Evolutionary conservation across 2,888 invertebrate species (phyloP), one percentile per base, ranked within the genome.

Genomic region (Trichacis sp.): DNA sequence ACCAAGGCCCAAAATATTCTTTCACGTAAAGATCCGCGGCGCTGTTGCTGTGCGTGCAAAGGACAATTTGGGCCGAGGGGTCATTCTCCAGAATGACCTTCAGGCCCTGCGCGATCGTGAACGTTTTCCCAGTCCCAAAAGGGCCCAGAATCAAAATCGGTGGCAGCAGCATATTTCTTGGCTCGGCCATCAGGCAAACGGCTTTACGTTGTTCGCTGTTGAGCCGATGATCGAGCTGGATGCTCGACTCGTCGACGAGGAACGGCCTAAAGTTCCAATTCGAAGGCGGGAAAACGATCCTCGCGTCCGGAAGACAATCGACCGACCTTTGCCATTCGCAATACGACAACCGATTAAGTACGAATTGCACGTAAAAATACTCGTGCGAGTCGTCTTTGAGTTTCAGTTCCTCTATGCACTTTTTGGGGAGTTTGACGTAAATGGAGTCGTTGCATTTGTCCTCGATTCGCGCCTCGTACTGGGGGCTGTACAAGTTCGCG

Each of bases 71-170:
- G 19, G 91, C 89, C 15, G 89, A 87, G 0, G 88, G 85, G 74
- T 91, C 90, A 0, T 92, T 92, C 72, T 88, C 86, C 6, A 84
- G 61, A 17, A 82, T 66, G 6, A 79, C 68, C 14, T 71, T 69
- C 1, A 82, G 46, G 1, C 84, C 83, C 61, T 90, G 89, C 0
- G 93, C 93, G 71, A 95, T 85, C 0, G 94, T 94, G 77, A 91
- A 94, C 0, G 94, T 95, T 80, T 95, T 95, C 0, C 94, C 94
- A 0, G 94, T 94, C n/a, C 94, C 94, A 83, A 92, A 94, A 0
- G 94, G 94, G 1, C 93, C 91, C 50, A 93, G 90, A 5, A 93
- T 87, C 46, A 93, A 83, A 61, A 93, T 89, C 0, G 93, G 93
- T 0, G 93, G 92, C 50, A 92, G 78, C 54, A 87, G 86, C 14